Evolutionary conservation across 2,888 invertebrate genomes (phyloP), one percentile per base, ranked within the genome.

Genomic region (Diarsia brunnea): DNA sequence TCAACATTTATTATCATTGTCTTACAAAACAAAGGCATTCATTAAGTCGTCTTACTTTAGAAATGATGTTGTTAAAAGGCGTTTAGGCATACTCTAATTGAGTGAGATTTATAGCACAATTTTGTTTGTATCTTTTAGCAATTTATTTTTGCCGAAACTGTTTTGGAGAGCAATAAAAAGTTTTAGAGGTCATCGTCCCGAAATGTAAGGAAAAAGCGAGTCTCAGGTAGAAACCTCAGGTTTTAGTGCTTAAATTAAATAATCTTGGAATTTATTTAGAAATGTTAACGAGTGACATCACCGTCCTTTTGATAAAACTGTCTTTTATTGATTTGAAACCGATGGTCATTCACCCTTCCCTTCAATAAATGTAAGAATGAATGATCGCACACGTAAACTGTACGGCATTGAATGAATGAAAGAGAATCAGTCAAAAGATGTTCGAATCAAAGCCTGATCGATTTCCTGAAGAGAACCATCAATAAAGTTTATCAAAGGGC

Each of bases 141-240:
- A 64, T 80, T 73, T 83, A 78, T 76, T 73, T 69, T 72, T 45
- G 8, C 69, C 65, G 69, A 77, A 87, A 81, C 60, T 79, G 76
- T 85, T 80, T 63, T 80, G 74, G 68, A 67, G 16, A 31, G 82
- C 77, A 77, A 87, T 85, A 89, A 89, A 87, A 84, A 63, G 70
- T 85, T 86, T 87, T 84, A 78, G 77, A 76, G 86, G 82, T 85
- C 75, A 69, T 68, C 70, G 85, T 77, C 82, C 89, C 82, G 72
- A 86, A 87, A 78, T 69, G 82, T 84, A 72, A 84, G 80, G 84
- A 78, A 84, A 87, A 79, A 72, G 69, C 61, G 38, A 71, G 31
- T 66, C 86, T 77, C 84, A 78, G 78, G 73, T 85, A 80, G 80
- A 79, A 76, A 71, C 69, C 61, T 47, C 68, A 51, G 31, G 47